Base-by-base conservation (phyloP, 2,888 invertebrate species). In the Frankliniella fusca region DNA sequence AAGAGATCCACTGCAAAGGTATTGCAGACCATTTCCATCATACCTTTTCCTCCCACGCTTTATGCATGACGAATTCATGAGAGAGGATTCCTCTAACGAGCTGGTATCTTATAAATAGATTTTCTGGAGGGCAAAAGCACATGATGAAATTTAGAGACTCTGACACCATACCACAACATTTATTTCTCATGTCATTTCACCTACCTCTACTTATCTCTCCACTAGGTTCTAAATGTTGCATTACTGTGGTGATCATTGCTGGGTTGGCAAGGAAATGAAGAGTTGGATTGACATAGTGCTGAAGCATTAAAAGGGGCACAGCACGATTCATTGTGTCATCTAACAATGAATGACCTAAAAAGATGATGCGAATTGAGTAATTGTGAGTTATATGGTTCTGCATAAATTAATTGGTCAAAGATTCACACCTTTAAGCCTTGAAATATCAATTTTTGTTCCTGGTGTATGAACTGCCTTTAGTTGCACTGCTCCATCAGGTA, bases 261-360 rank as follows among this genome's bases (percentile, higher is more conserved):
- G 93, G 90, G 84, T 93, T 91, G 54, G 92, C 90, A 38, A 95
- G 86, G 88, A 93, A 93, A 86, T 93, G 93, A 84, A 95, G 88
- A 50, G 91, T 90, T 0, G 95, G 94, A 89, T 95, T 95, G 65
- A 93, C 91, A 86, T 95, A 95, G 84, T 94, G 88, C 87, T 94
- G 93, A 65, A 95, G 87, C 86, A 93, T 92, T 65, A 95, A 89
- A 81, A 92, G 89, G 0, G 95, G 93, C 49, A 95, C 91, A 0
- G 93, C 92, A 83, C 90, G 88, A 80, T 90, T 90, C 92, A 95
- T 93, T 0, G 93, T 93, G 84, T 91, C 89, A 15, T 93, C 90
- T 23, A 90, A 89, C 38, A 95, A 87, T 3, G 88, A 88, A 87
- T 94, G 92, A 3, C 93, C 95, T 90, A 48, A 48, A 83, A 79